Percentiles rank a stretch among this genome's conserved stretches.
phyloP scores from a whole-genome alignment of 1,140 invertebrate genomes.

The Frieseomelitta varia region DNA sequence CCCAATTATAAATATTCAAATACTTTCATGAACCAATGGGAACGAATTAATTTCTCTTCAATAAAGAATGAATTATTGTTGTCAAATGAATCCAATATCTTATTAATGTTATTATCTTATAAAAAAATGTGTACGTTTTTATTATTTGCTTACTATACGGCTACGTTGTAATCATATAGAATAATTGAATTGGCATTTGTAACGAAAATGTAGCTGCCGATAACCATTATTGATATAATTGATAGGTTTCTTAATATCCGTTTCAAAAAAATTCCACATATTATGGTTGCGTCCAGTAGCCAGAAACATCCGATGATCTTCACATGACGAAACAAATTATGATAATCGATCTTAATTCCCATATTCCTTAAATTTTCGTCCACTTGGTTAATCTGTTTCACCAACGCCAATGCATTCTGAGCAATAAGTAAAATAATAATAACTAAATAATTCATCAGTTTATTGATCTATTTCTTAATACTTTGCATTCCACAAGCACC shows the following conservation, averaged over 20 bases:
- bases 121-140: background rate
- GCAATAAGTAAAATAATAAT: background rate
- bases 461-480: too few species aligned
- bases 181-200: background rate
- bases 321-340: background rate
- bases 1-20: too few species aligned
- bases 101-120: too few species aligned
- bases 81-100: too few species aligned
- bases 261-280: background rate
- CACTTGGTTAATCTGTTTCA: constrained; percentile 6
- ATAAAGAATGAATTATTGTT: too few species aligned
- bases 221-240: too few species aligned
- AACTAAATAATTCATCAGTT: background rate
- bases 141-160: constrained; percentile 19
- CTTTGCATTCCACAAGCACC: too few species aligned
- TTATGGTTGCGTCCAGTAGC: rapidly evolving
- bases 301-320: background rate
- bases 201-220: rapidly evolving
- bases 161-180: constrained; percentile 19
- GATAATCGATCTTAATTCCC: background rate
- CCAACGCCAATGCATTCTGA: background rate
- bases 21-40: too few species aligned
- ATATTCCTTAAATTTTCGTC: constrained; percentile 43
- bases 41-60: too few species aligned
- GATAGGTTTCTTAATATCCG: too few species aligned